Percentiles rank a stretch among this genome's conserved stretches.
Evolutionary conservation across 2,888 invertebrate species (phyloP).

Genomic region (Drepana falcataria): DNA sequence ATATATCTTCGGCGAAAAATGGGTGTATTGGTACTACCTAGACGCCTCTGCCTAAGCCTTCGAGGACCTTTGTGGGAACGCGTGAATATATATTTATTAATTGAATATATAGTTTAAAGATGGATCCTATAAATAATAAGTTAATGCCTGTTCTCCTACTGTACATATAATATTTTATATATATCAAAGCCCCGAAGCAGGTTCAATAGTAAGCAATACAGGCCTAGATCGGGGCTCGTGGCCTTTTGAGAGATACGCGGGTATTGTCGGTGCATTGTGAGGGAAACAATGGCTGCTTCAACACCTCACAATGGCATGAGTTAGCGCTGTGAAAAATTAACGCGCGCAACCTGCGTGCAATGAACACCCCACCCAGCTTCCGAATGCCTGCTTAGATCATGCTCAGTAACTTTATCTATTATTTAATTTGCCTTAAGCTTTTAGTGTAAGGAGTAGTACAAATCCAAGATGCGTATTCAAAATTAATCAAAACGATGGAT

Average conservation of each 20-base stretch:
- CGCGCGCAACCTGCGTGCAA: conserved; percentile 43
- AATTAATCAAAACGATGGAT: too few species aligned
- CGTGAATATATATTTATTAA: too few species aligned
- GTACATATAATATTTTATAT: conserved; percentile 1
- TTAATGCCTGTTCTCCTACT: too few species aligned
- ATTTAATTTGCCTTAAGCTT: neutral
- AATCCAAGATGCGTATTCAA: too few species aligned
- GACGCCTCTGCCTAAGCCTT: too few species aligned
- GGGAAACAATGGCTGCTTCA: conserved; percentile 54
- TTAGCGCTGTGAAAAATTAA: conserved; percentile 60
- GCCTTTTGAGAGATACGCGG: conserved; percentile 53
- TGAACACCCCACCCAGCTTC: conserved; percentile 21
- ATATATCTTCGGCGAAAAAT: too few species aligned
- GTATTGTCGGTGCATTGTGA: conserved; percentile 58
- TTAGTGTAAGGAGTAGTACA: neutral
- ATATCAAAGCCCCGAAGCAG: conserved; percentile 24
- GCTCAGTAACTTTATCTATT: neutral
- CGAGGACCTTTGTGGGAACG: too few species aligned
- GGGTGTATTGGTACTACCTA: too few species aligned
- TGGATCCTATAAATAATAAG: too few species aligned
- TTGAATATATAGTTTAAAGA: too few species aligned
- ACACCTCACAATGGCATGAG: conserved; percentile 57
- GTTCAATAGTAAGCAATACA: conserved; percentile 21
- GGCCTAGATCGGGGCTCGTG: conserved; percentile 44
- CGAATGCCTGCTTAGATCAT: conserved; percentile 18